phyloP scores from a whole-genome alignment of 2,888 invertebrate genomes.

The Tetranychus truncatus region DNA sequence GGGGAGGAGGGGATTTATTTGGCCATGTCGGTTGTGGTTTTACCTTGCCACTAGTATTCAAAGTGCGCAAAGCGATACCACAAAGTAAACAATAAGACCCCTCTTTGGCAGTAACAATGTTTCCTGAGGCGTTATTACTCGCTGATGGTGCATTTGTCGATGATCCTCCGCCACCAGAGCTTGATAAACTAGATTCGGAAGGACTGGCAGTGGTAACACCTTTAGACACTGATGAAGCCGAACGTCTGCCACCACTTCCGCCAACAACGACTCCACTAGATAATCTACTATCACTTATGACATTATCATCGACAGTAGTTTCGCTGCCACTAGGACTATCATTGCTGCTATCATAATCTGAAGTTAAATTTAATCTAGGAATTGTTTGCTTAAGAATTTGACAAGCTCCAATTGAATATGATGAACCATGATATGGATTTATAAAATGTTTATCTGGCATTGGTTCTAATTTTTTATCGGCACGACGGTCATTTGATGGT shows the following conservation, averaged over 20 bases:
- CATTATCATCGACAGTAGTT: slow-evolving; percentile 32
- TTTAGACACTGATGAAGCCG: neutral
- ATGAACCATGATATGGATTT: neutral
- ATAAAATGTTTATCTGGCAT: neutral
- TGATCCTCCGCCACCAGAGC: neutral
- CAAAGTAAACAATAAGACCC: neutral
- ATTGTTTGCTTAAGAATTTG: slow-evolving; percentile 24
- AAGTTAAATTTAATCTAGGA: slow-evolving; percentile 27
- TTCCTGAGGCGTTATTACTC: neutral
- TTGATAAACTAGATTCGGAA: neutral
- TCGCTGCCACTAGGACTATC: slow-evolving; percentile 36
- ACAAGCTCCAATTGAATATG: neutral
- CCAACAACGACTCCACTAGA: neutral
- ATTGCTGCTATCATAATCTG: slow-evolving; percentile 33
- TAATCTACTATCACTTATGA: slow-evolving; percentile 17
- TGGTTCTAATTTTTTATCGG: neutral
- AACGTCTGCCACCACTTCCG: neutral
- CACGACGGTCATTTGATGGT: neutral
- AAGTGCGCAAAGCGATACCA: neutral
- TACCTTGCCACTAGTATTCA: neutral
- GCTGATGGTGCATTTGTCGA: neutral
- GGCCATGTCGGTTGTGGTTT: neutral
- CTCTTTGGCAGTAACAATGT: neutral
- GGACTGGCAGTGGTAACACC: neutral
- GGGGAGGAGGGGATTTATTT: slow-evolving; percentile 16